phyloP scores from a whole-genome alignment of 2,113 vertebrate species.

The Sphyrna mokarran region DNA sequence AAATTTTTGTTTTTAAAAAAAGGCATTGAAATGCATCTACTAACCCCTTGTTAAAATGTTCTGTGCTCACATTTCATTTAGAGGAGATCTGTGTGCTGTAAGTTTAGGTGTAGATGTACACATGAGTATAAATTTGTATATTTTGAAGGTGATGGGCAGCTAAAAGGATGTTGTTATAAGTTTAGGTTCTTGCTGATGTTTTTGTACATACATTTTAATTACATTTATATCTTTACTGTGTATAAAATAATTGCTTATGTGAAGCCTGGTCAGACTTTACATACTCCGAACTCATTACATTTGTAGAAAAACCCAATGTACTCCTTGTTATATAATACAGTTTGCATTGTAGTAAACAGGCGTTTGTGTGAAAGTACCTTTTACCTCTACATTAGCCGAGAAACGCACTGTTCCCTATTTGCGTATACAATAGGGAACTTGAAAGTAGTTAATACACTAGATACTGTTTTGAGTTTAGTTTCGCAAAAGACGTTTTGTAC shows the following conservation, averaged over 20 bases:
- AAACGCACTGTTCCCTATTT: constrained; percentile 19
- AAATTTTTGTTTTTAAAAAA: constrained; percentile 16
- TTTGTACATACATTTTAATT: constrained; percentile 38
- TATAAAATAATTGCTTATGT: constrained; percentile 36
- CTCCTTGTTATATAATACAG: constrained; percentile 36
- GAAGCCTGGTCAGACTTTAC: constrained; percentile 35
- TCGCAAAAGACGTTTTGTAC: neutral
- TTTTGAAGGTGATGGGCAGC: constrained; percentile 37
- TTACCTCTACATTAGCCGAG: constrained; percentile 35
- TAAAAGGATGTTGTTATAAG: constrained; percentile 37
- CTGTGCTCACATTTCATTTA: constrained; percentile 36
- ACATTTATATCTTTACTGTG: constrained; percentile 37
- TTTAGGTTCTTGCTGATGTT: constrained; percentile 37
- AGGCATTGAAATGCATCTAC: constrained; percentile 31
- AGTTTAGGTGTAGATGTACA: constrained; percentile 36
- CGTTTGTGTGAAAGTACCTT: constrained; percentile 36
- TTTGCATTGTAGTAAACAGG: constrained; percentile 37
- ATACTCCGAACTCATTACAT: constrained; percentile 31
- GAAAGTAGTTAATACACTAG: constrained; percentile 35
- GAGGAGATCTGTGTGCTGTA: constrained; percentile 19
- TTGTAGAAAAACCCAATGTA: constrained; percentile 36
- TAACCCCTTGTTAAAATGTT: constrained; percentile 37
- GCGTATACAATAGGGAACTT: constrained; percentile 28
- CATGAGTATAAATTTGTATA: constrained; percentile 37
- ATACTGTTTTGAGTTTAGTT: constrained; percentile 26